These are phyloP conservation scores for Palythoa grandis DNA, from an alignment of 92 coral and sea anemone species.

Conservation along the genomic window DNA sequence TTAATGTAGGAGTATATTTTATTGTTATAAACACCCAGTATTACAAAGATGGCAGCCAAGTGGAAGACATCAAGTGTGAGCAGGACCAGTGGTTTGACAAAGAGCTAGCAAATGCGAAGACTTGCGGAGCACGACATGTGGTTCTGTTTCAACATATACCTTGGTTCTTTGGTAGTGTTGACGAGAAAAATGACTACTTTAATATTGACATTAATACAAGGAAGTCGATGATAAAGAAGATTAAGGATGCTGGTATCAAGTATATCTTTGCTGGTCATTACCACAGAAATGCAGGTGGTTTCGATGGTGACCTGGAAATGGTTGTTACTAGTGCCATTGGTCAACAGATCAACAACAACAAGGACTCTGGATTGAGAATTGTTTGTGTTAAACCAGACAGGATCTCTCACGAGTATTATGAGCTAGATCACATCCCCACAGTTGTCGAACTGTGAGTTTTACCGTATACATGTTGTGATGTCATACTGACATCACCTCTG, in stretches of 20 bases:
- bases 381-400: slow-evolving; percentile 75
- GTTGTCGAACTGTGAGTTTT: slow-evolving; percentile 50
- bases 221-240: slow-evolving; percentile 68
- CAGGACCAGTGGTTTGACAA: slow-evolving; percentile 90
- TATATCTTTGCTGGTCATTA: slow-evolving; percentile 98
- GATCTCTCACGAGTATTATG: slow-evolving; percentile 84
- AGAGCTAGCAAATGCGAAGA: slow-evolving; percentile 78
- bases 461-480: neutral
- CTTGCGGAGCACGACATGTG: slow-evolving; percentile 73
- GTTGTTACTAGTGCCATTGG: slow-evolving; percentile 98
- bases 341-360: slow-evolving; percentile 86
- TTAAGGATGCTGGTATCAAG: slow-evolving; percentile 86
- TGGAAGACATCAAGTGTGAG: slow-evolving; percentile 64
- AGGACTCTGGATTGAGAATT: slow-evolving; percentile 92
- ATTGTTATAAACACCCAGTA: slow-evolving; percentile 93
- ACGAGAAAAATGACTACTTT: slow-evolving; percentile 83
- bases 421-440: slow-evolving; percentile 83
- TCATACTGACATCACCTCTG: neutral
- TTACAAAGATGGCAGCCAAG: slow-evolving; percentile 86
- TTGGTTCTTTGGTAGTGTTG: slow-evolving; percentile 76
- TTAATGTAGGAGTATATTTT: slow-evolving; percentile 85
- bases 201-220: slow-evolving; percentile 71
- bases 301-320: slow-evolving; percentile 90
- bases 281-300: slow-evolving; percentile 97
- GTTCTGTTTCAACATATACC: slow-evolving; percentile 98